A percentile compares a stretch with the other conserved stretches of the same genome.
phyloP scores from a whole-genome alignment of 2,113 vertebrate genomes.

The Periophthalmodon schlosseri region DNA sequence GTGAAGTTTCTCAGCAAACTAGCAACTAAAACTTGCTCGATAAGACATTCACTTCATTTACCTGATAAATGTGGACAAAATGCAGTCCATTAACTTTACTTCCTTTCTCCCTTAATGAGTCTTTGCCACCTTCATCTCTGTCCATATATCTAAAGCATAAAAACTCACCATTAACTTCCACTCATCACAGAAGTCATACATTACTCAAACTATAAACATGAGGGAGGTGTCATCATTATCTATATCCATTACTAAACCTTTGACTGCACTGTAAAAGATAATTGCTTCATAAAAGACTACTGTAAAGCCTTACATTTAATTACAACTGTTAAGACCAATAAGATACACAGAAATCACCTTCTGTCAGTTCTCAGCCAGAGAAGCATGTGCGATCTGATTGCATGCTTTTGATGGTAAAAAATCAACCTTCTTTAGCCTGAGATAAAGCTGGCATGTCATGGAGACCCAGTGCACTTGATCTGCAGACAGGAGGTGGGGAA shows the following conservation, averaged over 20 bases:
- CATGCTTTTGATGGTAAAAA: neutral
- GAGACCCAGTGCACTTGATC: slow-evolving; percentile 1
- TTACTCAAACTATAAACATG: neutral
- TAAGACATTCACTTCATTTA: neutral
- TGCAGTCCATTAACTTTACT: neutral
- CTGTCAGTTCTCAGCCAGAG: neutral
- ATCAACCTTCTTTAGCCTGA: slow-evolving; percentile 27
- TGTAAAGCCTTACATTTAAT: neutral
- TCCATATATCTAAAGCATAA: neutral
- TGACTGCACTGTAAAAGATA: neutral
- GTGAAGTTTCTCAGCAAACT: neutral
- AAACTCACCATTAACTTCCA: neutral
- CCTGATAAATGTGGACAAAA: neutral
- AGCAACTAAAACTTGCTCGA: neutral
- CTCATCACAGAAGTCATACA: neutral
- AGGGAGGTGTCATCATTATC: neutral
- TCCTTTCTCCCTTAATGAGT: neutral
- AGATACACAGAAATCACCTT: neutral
- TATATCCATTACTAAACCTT: neutral
- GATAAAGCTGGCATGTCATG: slow-evolving; percentile 23
- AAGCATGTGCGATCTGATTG: neutral
- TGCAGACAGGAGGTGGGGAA: slow-evolving; percentile 24
- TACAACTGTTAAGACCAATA: neutral
- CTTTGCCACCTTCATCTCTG: neutral
- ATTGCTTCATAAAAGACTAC: neutral